Conservation (phyloP, 2,888 invertebrate genomes). For the Stegophylla sp. region DNA sequence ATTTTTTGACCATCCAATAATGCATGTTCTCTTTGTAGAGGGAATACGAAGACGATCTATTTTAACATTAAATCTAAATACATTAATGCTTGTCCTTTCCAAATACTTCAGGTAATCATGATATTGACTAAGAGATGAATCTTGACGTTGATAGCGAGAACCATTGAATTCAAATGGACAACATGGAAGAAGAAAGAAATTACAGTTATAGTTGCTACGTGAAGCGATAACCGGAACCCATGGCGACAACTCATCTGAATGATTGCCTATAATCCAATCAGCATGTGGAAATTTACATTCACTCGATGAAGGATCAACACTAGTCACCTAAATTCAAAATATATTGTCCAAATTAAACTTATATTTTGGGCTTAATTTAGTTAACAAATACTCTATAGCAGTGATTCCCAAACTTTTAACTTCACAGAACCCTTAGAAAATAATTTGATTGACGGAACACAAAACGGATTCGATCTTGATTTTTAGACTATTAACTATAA, state of each 20-base stretch:
- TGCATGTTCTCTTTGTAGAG: constrained; percentile 89
- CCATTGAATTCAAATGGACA: constrained; percentile 92
- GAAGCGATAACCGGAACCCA: constrained; percentile 96
- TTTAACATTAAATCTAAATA: constrained; percentile 75
- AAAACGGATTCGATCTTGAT: too few species aligned
- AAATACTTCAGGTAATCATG: constrained; percentile 76
- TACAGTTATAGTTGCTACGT: constrained; percentile 75
- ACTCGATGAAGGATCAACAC: constrained; percentile 73
- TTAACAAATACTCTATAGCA: too few species aligned
- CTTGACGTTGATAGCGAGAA: constrained; percentile 77
- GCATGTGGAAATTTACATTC: constrained; percentile 73
- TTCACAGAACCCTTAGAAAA: too few species aligned
- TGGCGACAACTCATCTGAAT: constrained; percentile 98
- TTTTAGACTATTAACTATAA: too few species aligned
- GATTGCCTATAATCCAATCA: constrained; percentile 97
- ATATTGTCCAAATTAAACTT: too few species aligned
- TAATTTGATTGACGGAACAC: too few species aligned
- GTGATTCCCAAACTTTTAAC: too few species aligned
- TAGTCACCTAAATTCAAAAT: constrained; percentile 69
- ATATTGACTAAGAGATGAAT: constrained; percentile 79
- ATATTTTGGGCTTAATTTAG: too few species aligned
- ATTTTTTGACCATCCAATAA: constrained; percentile 72
- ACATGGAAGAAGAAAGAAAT: constrained; percentile 92
- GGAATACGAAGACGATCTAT: constrained; percentile 92
- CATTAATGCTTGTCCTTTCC: constrained; percentile 70